Conservation (phyloP, 1,140 invertebrate species). For the Musca vetustissima region DNA sequence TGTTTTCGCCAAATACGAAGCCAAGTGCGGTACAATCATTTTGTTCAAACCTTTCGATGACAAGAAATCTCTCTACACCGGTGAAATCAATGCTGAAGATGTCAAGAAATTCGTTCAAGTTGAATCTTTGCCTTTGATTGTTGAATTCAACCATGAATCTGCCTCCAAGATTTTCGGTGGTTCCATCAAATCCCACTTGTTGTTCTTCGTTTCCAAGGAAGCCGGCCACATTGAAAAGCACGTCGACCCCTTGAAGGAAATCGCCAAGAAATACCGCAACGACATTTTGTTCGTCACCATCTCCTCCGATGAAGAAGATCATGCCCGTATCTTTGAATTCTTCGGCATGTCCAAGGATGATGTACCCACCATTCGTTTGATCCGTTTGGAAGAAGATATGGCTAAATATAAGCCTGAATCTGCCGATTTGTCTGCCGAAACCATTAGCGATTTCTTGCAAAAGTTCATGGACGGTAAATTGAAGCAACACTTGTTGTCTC, state of each 20-base stretch:
- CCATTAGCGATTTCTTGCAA: slow-evolving; percentile 81
- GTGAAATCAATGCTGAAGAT: slow-evolving; percentile 66
- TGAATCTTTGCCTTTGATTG: slow-evolving; percentile 88
- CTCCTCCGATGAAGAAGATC: slow-evolving; percentile 93
- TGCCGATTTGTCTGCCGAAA: slow-evolving; percentile 74
- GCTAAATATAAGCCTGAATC: slow-evolving; percentile 93
- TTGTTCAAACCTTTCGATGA: slow-evolving; percentile 86
- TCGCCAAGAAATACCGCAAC: slow-evolving; percentile 88
- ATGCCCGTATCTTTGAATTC: slow-evolving; percentile 96
- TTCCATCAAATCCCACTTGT: slow-evolving; percentile 93
- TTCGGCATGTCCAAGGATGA: slow-evolving; percentile 96
- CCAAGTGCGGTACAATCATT: slow-evolving; percentile 43
- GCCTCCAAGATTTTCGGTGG: slow-evolving; percentile 97
- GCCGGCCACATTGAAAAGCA: slow-evolving; percentile 79
- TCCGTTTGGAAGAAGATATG: slow-evolving; percentile 96
- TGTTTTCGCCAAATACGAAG: slow-evolving; percentile 62
- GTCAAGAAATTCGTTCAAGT: slow-evolving; percentile 83
- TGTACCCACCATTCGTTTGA: slow-evolving; percentile 89
- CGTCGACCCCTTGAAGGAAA: slow-evolving; percentile 72
- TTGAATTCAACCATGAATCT: slow-evolving; percentile 97
- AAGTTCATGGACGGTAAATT: slow-evolving; percentile 89
- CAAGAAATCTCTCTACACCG: slow-evolving; percentile 76
- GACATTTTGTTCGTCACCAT: slow-evolving; percentile 95
- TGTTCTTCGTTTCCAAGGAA: slow-evolving; percentile 92
- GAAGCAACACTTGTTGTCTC: slow-evolving; percentile 90